A percentile compares a stretch with the other conserved stretches of the same genome.
Evolutionary conservation across 2,797 vertebrate genomes (phyloP).

Genomic region (Alcedo quadribrachys): DNA sequence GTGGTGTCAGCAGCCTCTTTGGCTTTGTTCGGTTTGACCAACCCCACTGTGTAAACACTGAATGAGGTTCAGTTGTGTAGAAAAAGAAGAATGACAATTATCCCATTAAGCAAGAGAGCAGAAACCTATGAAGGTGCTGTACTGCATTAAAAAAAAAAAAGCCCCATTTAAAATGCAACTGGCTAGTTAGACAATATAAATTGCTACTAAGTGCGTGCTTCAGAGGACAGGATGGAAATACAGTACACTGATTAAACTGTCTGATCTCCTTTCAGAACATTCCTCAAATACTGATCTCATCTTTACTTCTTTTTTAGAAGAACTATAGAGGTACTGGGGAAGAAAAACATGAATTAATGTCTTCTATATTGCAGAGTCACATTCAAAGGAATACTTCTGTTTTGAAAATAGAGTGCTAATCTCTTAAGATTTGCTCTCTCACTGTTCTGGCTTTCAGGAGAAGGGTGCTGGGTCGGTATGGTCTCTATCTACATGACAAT

Average conservation of each 20-base stretch:
- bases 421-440: not conserved
- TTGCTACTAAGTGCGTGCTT: not conserved
- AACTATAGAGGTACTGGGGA: not conserved
- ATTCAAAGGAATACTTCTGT: not conserved
- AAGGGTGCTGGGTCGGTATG: not conserved
- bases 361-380: not conserved
- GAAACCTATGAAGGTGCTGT: not conserved
- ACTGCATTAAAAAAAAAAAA: not conserved
- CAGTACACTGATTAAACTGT: not conserved
- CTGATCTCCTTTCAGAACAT: constrained; percentile 5
- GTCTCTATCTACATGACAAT: not conserved
- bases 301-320: not conserved
- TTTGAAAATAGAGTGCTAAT: not conserved
- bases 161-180: not conserved
- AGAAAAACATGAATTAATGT: not conserved
- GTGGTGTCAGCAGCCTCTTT: constrained; percentile 11
- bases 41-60: constrained; percentile 27
- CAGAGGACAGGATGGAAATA: not conserved
- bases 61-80: not conserved
- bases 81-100: not conserved
- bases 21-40: constrained; percentile 32
- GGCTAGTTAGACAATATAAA: not conserved
- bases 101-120: not conserved
- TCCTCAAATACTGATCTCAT: constrained; percentile 12
- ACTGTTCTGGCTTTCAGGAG: not conserved